phyloP scores from a whole-genome alignment of 2,113 vertebrate species.

The Hippopotamus amphibius region DNA sequence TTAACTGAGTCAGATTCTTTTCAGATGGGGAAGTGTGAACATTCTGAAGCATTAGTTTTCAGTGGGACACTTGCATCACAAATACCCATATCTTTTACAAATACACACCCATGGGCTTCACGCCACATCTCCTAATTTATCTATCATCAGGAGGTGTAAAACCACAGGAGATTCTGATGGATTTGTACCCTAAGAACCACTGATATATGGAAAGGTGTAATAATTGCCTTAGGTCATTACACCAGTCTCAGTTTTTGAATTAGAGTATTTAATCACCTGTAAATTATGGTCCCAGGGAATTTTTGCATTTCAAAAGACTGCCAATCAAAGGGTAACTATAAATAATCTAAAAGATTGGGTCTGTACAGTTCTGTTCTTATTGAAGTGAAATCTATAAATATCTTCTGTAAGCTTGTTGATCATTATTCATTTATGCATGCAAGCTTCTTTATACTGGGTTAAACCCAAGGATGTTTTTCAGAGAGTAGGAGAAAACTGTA shows the following conservation, averaged over 20 bases:
- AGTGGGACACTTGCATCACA: neutral
- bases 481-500: neutral
- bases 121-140: neutral
- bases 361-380: neutral
- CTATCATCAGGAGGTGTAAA: neutral
- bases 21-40: neutral
- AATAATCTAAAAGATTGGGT: slow-evolving; percentile 12
- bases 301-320: slow-evolving; percentile 46
- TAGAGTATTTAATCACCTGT: neutral
- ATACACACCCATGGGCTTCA: neutral
- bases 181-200: neutral
- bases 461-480: slow-evolving; percentile 49
- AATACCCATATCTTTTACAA: neutral
- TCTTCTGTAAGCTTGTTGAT: slow-evolving; percentile 9
- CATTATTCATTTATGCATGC: neutral
- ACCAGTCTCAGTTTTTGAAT: neutral
- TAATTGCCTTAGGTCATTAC: slow-evolving; percentile 35
- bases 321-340: neutral
- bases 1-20: slow-evolving; percentile 18
- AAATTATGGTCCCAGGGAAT: neutral
- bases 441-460: slow-evolving; percentile 27
- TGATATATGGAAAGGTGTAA: neutral
- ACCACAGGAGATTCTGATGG: neutral
- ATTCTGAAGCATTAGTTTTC: neutral
- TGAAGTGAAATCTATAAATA: neutral